These are phyloP conservation scores for Drosophila rufa DNA, from an alignment of 1,140 invertebrate species.

Conservation along the genomic window DNA sequence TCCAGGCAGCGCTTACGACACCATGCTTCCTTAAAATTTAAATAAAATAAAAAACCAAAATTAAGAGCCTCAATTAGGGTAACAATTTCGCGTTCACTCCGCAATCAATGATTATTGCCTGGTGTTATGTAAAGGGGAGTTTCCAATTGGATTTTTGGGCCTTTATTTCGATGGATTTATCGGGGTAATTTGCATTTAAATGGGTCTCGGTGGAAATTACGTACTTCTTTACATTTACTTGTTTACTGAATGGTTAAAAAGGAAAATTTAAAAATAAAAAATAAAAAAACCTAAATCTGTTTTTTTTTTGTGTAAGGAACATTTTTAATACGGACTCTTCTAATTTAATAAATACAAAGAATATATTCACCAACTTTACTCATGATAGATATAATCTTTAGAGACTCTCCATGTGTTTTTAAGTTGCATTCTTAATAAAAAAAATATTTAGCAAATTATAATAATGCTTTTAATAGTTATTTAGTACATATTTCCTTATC, in stretches of 20 bases:
- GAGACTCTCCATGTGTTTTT: no score
- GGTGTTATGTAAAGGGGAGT: slow-evolving; percentile 1
- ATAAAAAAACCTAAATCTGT: no score
- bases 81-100: not conserved
- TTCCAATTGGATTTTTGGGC: slow-evolving; percentile 11
- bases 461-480: no score
- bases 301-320: no score
- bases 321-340: no score
- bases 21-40: slow-evolving; percentile 12
- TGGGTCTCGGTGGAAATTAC: not conserved
- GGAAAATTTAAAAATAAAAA: no score
- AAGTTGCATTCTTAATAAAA: no score
- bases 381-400: no score
- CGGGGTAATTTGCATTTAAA: slow-evolving; percentile 3
- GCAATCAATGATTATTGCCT: not conserved
- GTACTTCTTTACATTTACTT: slow-evolving; percentile 1
- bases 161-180: slow-evolving; percentile 2
- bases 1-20: not conserved
- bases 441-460: no score
- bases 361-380: no score
- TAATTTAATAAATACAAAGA: no score
- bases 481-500: not conserved
- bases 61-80: slow-evolving; percentile 13
- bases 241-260: not conserved
- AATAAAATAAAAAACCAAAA: not conserved